Evolutionary conservation across 2,113 vertebrate species (phyloP).

Genomic region (Pituophis catenifer): DNA sequence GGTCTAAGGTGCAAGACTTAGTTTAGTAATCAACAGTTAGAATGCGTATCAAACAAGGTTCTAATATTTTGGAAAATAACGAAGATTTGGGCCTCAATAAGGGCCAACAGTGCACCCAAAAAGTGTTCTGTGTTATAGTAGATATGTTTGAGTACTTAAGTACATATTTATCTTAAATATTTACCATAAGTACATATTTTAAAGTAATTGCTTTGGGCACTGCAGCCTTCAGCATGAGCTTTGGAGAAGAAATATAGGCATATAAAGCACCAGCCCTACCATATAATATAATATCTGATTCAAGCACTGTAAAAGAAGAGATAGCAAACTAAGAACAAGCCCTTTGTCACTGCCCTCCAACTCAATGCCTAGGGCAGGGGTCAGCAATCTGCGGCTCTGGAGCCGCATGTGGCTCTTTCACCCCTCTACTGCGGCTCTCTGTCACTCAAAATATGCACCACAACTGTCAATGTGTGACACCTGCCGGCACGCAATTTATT

Average conservation of each 20-base stretch:
- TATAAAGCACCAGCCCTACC: neutral
- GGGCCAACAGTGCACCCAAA: neutral
- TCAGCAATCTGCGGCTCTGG: no score
- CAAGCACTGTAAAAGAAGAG: neutral
- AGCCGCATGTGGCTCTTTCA: no score
- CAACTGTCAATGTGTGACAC: no score
- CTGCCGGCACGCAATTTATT: no score
- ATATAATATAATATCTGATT: neutral
- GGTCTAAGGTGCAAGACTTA: neutral
- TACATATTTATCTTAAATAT: neutral
- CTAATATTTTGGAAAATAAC: slow-evolving; percentile 8
- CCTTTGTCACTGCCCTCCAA: neutral
- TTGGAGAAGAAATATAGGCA: neutral
- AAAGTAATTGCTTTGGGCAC: neutral
- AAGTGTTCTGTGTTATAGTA: neutral
- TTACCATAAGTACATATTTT: neutral
- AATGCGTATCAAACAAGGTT: neutral
- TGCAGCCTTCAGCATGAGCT: neutral
- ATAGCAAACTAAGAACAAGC: neutral
- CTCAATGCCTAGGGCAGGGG: neutral
- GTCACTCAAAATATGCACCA: no score
- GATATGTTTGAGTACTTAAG: neutral
- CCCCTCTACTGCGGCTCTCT: no score
- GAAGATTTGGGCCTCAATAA: neutral
- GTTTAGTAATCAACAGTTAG: neutral